phyloP scores from a whole-genome alignment of 2,888 invertebrate genomes.

The Dryobota labecula region DNA sequence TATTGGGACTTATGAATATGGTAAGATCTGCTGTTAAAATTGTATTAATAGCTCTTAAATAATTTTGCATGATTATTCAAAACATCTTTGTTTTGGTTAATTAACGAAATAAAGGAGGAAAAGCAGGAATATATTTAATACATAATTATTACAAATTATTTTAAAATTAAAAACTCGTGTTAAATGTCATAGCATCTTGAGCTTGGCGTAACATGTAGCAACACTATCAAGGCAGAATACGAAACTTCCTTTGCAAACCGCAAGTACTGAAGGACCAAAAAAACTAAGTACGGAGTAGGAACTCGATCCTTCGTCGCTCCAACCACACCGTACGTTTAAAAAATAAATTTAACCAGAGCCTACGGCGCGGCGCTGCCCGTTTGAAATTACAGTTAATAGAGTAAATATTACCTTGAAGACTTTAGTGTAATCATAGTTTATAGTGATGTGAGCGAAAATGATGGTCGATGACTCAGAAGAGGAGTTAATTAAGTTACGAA shows the following conservation, averaged over 20 bases:
- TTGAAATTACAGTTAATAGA: slow-evolving; percentile 58
- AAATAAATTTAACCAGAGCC: slow-evolving; percentile 50
- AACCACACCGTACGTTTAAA: slow-evolving; percentile 74
- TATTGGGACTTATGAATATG: background rate
- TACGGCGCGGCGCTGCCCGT: slow-evolving; percentile 21
- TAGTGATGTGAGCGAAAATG: slow-evolving; percentile 34
- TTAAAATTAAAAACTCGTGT: background rate
- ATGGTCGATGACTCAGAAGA: background rate
- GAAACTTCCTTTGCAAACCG: slow-evolving; percentile 85
- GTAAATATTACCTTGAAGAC: slow-evolving; percentile 53
- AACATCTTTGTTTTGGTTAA: background rate
- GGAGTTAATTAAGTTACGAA: background rate
- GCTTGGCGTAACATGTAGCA: slow-evolving; percentile 38
- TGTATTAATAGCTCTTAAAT: background rate
- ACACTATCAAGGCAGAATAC: slow-evolving; percentile 68
- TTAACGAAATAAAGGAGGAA: background rate
- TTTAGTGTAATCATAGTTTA: slow-evolving; percentile 36
- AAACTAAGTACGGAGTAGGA: slow-evolving; percentile 75
- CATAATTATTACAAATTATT: background rate
- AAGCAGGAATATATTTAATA: background rate
- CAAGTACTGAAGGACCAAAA: slow-evolving; percentile 76
- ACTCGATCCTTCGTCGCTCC: slow-evolving; percentile 79
- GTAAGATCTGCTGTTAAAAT: background rate
- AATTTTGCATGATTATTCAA: background rate
- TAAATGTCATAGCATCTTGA: background rate